phyloP scores from a whole-genome alignment of 1,140 invertebrate genomes.

The Solenopsis invicta region DNA sequence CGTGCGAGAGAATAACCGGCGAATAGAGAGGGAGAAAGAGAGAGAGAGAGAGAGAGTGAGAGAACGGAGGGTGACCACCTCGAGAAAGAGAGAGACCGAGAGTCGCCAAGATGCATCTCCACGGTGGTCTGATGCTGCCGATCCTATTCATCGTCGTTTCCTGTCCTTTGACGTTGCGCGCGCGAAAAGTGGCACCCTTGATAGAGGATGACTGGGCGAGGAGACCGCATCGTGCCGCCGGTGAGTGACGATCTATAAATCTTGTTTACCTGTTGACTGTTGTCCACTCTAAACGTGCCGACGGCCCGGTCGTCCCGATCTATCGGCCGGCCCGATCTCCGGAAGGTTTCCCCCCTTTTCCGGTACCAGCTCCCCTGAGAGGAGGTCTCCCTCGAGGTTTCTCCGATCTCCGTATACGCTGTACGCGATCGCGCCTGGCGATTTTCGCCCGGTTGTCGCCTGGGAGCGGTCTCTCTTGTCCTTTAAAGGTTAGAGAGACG shows the following conservation, averaged over 20 bases:
- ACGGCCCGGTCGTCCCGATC: background rate
- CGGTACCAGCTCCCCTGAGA: background rate
- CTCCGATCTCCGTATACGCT: background rate
- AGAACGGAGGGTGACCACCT: conserved; percentile 14
- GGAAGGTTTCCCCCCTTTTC: background rate
- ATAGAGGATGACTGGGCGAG: conserved; percentile 84
- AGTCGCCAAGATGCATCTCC: conserved; percentile 77
- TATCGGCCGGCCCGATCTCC: conserved; percentile 14
- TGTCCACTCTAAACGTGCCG: conserved; percentile 1
- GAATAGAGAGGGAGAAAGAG: conserved; percentile 39
- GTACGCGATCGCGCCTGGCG: too few species aligned
- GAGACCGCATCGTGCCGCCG: conserved; percentile 82
- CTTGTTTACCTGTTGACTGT: background rate
- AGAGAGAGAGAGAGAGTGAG: too few species aligned
- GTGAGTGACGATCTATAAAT: conserved; percentile 74
- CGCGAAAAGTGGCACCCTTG: conserved; percentile 81
- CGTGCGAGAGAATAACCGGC: conserved; percentile 58
- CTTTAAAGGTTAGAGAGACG: conserved; percentile 73
- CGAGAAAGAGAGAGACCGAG: conserved; percentile 38
- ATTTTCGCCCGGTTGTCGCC: conserved; percentile 48
- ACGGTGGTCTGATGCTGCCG: conserved; percentile 74
- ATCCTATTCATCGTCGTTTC: conserved; percentile 77
- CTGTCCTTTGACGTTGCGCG: conserved; percentile 73
- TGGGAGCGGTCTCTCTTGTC: conserved; percentile 69
- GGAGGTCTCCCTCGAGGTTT: background rate